These are phyloP conservation scores for Hydropotes inermis DNA, from an alignment of 2,113 vertebrate species.

Conservation along the genomic window DNA sequence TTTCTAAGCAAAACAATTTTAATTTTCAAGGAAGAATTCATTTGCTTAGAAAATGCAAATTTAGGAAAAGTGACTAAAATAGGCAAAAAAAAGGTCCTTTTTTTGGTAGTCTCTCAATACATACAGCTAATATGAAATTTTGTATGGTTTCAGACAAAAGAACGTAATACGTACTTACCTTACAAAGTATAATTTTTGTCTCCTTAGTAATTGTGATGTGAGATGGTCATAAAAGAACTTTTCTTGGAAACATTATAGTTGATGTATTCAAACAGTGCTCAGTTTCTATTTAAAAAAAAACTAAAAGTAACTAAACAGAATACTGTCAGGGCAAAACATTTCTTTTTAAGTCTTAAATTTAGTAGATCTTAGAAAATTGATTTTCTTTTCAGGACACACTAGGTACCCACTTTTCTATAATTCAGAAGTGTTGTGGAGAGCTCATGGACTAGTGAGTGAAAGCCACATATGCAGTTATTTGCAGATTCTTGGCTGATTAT, in stretches of 20 bases:
- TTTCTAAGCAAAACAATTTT: neutral
- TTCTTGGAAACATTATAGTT: neutral
- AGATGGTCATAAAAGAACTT: neutral
- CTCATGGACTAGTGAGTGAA: neutral
- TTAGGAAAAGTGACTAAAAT: neutral
- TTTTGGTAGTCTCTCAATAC: neutral
- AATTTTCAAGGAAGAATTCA: neutral
- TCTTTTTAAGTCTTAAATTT: conserved; percentile 34
- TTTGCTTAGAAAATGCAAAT: conserved; percentile 7
- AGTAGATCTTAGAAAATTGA: conserved; percentile 35
- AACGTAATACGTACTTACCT: neutral
- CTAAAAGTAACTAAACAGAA: conserved; percentile 24
- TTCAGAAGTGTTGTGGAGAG: neutral
- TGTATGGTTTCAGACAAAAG: conserved; percentile 6
- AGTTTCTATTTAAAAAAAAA: neutral
- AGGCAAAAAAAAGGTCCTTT: too few species aligned
- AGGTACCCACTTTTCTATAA: neutral
- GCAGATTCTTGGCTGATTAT: neutral
- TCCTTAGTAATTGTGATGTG: neutral
- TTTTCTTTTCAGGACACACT: conserved; percentile 19
- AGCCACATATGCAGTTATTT: neutral
- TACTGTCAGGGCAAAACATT: neutral
- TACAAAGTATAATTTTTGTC: neutral
- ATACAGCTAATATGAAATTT: neutral
- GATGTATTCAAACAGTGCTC: neutral